These are phyloP conservation scores for Luperina testacea DNA, from an alignment of 2,888 invertebrate genomes.

Conservation along the genomic window DNA sequence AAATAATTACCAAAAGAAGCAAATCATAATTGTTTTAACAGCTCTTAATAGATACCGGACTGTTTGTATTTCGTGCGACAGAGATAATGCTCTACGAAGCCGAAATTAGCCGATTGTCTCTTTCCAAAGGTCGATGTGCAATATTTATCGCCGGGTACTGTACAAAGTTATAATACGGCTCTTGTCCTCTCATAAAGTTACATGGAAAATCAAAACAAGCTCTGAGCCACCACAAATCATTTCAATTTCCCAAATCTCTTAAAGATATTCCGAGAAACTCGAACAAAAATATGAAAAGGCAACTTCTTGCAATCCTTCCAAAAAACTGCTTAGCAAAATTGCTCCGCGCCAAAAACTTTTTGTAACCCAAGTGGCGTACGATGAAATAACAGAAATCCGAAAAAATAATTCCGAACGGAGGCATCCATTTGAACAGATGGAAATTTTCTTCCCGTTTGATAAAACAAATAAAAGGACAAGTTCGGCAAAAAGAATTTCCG, in stretches of 20 bases:
- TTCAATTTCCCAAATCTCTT: conserved; percentile 31
- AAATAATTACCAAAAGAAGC: no score
- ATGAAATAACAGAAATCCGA: conserved; percentile 61
- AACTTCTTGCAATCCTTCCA: conserved; percentile 38
- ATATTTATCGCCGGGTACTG: no score
- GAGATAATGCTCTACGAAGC: no score
- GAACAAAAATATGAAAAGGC: conserved; percentile 38
- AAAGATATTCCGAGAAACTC: conserved; percentile 36
- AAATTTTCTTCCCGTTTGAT: conserved; percentile 56
- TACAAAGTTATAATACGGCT: neutral
- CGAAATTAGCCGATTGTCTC: no score
- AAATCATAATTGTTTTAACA: no score
- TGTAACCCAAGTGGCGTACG: conserved; percentile 55
- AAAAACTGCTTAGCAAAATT: conserved; percentile 58
- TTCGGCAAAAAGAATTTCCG: conserved; percentile 59
- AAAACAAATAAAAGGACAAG: conserved; percentile 67
- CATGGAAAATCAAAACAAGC: conserved; percentile 10
- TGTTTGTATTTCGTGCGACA: no score
- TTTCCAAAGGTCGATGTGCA: no score
- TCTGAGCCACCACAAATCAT: conserved; percentile 7
- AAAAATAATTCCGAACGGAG: conserved; percentile 59
- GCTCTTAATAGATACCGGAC: no score
- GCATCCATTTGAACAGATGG: conserved; percentile 59
- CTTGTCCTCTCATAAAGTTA: neutral
- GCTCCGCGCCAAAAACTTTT: conserved; percentile 54